phyloP scores from a whole-genome alignment of 2,797 vertebrate species.

The Falco novaeseelandiae region DNA sequence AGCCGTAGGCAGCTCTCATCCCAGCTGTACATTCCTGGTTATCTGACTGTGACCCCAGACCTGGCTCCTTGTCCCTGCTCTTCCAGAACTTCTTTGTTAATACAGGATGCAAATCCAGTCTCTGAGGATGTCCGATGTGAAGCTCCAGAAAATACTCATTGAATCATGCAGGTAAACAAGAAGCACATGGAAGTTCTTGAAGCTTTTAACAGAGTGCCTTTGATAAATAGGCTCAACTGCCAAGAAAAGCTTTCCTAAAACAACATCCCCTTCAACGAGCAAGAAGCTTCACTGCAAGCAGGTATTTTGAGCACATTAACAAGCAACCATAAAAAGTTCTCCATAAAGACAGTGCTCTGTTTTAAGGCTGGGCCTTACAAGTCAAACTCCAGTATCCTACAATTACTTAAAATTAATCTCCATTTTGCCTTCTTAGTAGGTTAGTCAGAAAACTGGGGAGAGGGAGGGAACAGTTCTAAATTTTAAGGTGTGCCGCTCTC shows the following conservation, averaged over 20 bases:
- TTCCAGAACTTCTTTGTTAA: neutral
- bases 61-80: neutral
- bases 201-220: neutral
- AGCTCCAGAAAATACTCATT: neutral
- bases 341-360: neutral
- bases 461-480: neutral
- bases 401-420: conserved; percentile 14
- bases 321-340: conserved; percentile 16
- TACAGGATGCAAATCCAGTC: neutral
- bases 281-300: conserved; percentile 3
- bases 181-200: neutral
- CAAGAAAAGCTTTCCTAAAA: conserved; percentile 4
- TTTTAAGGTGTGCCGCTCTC: neutral
- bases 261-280: neutral
- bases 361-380: neutral
- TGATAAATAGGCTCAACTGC: neutral
- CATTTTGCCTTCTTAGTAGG: neutral
- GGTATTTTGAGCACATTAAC: conserved; percentile 25
- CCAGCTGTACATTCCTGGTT: rapidly evolving
- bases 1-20: neutral
- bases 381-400: neutral
- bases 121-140: neutral
- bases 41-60: neutral
- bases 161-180: neutral
- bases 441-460: neutral